Conservation (phyloP, 2,888 invertebrate species). For the Chrysolina oricalcia region DNA sequence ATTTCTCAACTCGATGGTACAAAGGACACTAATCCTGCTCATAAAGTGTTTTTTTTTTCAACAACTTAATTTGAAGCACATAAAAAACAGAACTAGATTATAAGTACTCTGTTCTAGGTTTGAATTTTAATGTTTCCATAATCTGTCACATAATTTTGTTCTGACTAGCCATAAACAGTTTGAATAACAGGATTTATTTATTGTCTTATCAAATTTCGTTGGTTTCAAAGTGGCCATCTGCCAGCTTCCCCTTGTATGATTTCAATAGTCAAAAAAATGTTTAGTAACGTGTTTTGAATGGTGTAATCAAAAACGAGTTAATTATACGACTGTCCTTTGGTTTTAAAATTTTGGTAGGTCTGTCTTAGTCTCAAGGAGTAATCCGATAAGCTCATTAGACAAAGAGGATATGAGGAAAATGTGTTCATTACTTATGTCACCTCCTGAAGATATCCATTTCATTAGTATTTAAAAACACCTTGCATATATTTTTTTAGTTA, state of each 20-base stretch:
- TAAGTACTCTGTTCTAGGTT: not conserved
- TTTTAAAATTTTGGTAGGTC: no score
- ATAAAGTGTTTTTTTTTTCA: constrained; percentile 18
- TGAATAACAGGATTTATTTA: not conserved
- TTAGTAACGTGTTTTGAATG: no score
- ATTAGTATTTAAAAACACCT: no score
- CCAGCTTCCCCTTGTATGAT: not conserved
- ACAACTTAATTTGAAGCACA: constrained; percentile 30
- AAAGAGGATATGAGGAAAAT: not conserved
- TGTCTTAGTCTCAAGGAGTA: not conserved
- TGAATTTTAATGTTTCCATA: constrained; percentile 14
- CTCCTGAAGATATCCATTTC: not conserved
- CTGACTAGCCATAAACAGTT: constrained; percentile 9
- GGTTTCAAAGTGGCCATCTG: constrained; percentile 3
- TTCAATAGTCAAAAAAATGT: not conserved
- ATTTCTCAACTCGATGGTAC: constrained; percentile 22
- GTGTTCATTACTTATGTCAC: not conserved
- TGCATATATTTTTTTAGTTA: no score
- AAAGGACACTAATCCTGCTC: constrained; percentile 2
- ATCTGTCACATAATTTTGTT: constrained; percentile 19
- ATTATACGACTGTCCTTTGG: no score
- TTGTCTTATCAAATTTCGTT: not conserved
- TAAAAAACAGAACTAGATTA: constrained; percentile 23
- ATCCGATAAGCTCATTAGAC: not conserved
- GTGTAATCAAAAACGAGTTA: not conserved